Conservation (phyloP, 2,797 vertebrate species). For the Harpagifer antarcticus region DNA sequence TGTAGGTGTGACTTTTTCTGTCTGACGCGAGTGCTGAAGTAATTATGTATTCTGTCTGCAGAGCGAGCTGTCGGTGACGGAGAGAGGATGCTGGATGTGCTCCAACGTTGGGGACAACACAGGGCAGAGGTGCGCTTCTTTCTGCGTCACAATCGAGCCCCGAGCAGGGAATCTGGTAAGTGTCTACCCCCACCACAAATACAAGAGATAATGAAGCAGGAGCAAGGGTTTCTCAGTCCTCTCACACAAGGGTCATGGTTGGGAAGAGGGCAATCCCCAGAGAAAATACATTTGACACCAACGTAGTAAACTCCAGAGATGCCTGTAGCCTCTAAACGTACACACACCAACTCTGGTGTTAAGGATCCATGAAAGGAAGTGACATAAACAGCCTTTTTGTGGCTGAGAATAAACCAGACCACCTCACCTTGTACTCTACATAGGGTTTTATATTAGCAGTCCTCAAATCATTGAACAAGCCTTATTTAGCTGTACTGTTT, state of each 20-base stretch:
- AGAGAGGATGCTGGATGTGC: conserved; percentile 94
- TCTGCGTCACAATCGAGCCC: conserved; percentile 90
- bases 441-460: conserved; percentile 39
- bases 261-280: neutral
- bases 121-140: conserved; percentile 94
- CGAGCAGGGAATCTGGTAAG: conserved; percentile 88
- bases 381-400: too few species aligned
- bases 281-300: conserved; percentile 49
- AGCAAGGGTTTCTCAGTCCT: neutral
- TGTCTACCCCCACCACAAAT: neutral
- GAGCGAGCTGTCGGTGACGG: conserved; percentile 91
- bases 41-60: conserved; percentile 63
- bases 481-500: conserved; percentile 40
- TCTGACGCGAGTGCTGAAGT: neutral
- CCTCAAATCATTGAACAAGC: conserved; percentile 43
- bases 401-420: neutral
- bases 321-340: conserved; percentile 26
- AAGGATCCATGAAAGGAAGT: conserved; percentile 7
- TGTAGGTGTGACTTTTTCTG: conserved; percentile 10
- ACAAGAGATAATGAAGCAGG: neutral
- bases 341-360: neutral
- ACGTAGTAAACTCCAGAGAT: conserved; percentile 45
- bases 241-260: neutral
- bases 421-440: conserved; percentile 20
- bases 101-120: conserved; percentile 93